A percentile compares a stretch with the other conserved stretches of the same genome.
Conservation (phyloP, 1,140 invertebrate species). For the Lordiphosa stackelbergi region DNA sequence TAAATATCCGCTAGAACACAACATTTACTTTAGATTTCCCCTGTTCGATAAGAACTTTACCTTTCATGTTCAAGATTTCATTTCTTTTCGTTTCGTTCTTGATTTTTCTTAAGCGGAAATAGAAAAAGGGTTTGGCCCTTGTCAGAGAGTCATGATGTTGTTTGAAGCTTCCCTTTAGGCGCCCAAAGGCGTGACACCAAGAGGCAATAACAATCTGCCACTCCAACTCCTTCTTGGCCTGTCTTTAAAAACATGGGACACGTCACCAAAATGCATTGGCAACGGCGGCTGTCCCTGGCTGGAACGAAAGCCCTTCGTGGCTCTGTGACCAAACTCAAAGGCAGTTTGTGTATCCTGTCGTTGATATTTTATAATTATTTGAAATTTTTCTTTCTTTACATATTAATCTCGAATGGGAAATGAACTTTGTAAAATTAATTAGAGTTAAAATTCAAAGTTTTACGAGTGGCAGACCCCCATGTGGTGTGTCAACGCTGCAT, state of each 20-base stretch:
- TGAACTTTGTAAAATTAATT: slow-evolving; percentile 29
- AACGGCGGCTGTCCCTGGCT: slow-evolving; percentile 22
- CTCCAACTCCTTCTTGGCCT: slow-evolving; percentile 1
- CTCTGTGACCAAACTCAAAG: too few species aligned
- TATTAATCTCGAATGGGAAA: too few species aligned
- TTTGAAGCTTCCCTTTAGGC: slow-evolving; percentile 23
- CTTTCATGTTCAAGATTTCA: slow-evolving; percentile 1
- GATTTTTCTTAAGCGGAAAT: slow-evolving; percentile 46
- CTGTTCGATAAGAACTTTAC: not conserved
- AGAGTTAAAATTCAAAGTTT: slow-evolving; percentile 38
- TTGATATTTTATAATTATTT: too few species aligned
- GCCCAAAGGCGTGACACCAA: slow-evolving; percentile 33
- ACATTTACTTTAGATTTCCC: too few species aligned
- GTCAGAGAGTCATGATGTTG: slow-evolving; percentile 24
- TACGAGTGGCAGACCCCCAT: slow-evolving; percentile 1
- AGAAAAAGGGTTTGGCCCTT: slow-evolving; percentile 63
- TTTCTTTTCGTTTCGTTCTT: not conserved
- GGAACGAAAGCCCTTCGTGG: too few species aligned
- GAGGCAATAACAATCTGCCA: slow-evolving; percentile 19
- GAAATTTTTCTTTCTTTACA: too few species aligned
- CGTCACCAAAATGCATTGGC: slow-evolving; percentile 60
- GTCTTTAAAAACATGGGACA: slow-evolving; percentile 24
- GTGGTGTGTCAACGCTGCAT: slow-evolving; percentile 17
- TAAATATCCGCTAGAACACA: too few species aligned
- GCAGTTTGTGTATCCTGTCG: too few species aligned